phyloP scores from a whole-genome alignment of 2,888 invertebrate genomes.

The Ischnura elegans region DNA sequence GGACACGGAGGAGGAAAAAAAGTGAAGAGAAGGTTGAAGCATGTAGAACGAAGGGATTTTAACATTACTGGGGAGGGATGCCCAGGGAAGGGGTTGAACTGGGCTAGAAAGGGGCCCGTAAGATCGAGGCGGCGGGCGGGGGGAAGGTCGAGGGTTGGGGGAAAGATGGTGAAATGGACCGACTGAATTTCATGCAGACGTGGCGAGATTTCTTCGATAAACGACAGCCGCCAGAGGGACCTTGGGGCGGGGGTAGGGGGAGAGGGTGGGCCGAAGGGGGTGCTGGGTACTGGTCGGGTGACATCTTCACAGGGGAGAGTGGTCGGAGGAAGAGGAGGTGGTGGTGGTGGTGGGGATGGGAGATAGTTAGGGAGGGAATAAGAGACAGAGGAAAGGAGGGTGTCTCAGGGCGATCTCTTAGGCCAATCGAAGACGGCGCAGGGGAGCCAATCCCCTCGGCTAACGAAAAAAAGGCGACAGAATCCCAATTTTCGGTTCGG shows the following conservation, averaged over 20 bases:
- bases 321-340: background rate
- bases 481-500: conserved; percentile 35
- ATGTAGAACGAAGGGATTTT: conserved; percentile 33
- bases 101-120: background rate
- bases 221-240: conserved; percentile 50
- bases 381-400: background rate
- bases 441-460: conserved; percentile 48
- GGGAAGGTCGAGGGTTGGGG: background rate
- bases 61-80: background rate
- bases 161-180: conserved; percentile 62
- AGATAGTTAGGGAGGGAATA: conserved; percentile 10
- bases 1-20: background rate
- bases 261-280: background rate
- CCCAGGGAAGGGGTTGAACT: background rate
- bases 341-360: background rate
- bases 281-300: background rate
- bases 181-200: conserved; percentile 66
- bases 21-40: background rate
- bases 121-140: background rate
- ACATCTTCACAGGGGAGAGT: background rate
- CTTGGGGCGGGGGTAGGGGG: background rate
- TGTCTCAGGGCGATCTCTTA: conserved; percentile 19
- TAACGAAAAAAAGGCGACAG: conserved; percentile 27
- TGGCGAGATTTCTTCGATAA: conserved; percentile 64
- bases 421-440: conserved; percentile 41